These are phyloP conservation scores for Leptopilina clavipes DNA, from an alignment of 1,140 invertebrate species.

Conservation along the genomic window DNA sequence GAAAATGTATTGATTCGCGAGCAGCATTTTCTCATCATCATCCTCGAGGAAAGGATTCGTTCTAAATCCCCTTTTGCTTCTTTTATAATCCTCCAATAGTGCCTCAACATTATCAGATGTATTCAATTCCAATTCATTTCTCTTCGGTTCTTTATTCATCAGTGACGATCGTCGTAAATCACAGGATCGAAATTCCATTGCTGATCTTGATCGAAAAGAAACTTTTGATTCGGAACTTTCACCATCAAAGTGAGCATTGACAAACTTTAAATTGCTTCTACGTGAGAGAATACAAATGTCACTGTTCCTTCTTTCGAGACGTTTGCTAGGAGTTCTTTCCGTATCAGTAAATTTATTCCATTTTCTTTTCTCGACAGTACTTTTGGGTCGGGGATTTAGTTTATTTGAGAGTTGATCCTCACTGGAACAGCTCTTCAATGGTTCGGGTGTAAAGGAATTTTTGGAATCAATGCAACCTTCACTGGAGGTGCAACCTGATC, in stretches of 20 bases:
- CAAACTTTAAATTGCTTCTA: conserved; percentile 49
- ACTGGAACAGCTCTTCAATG: conserved; percentile 47
- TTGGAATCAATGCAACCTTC: conserved; percentile 62
- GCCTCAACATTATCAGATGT: conserved; percentile 69
- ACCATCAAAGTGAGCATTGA: conserved; percentile 49
- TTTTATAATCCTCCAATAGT: conserved; percentile 79
- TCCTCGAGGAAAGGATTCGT: conserved; percentile 67
- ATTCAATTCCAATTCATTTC: conserved; percentile 27
- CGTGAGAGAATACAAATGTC: conserved; percentile 62
- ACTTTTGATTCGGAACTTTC: conserved; percentile 2
- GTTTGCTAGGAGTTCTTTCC: neutral
- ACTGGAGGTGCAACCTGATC: conserved; percentile 61
- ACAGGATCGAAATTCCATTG: neutral
- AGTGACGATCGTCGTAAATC: conserved; percentile 7
- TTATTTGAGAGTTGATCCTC: conserved; percentile 41
- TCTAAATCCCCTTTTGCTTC: conserved; percentile 77
- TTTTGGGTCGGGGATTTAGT: conserved; percentile 37
- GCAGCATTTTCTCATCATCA: conserved; percentile 44
- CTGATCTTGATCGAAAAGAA: conserved; percentile 37
- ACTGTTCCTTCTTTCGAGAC: conserved; percentile 53
- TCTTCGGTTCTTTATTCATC: neutral
- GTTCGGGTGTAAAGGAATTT: conserved; percentile 50
- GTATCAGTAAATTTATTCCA: neutral
- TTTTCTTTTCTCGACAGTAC: conserved; percentile 39
- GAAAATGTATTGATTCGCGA: conserved; percentile 69